Conservation (phyloP, 2,113 vertebrate species). For the Macrotus californicus region DNA sequence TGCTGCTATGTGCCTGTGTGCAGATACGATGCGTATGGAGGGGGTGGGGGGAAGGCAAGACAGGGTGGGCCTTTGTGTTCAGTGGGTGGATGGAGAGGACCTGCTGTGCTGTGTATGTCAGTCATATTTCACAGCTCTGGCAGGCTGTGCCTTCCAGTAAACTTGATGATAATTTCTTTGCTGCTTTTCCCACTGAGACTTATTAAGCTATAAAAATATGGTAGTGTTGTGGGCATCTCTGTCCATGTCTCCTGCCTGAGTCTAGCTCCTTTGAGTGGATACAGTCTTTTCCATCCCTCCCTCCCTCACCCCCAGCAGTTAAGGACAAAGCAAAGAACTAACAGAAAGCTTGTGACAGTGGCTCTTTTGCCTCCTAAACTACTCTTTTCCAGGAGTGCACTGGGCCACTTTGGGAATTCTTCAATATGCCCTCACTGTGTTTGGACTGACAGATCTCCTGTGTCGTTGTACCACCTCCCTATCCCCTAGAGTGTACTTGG, state of each 20-base stretch:
- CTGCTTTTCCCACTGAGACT: not conserved
- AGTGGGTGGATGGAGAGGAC: slow-evolving; percentile 9
- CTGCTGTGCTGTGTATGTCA: not conserved
- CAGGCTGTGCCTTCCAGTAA: slow-evolving; percentile 26
- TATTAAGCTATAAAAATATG: slow-evolving; percentile 1
- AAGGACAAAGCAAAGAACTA: not conserved
- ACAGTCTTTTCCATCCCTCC: not conserved
- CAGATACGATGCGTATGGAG: slow-evolving; percentile 27
- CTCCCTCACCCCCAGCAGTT: not conserved
- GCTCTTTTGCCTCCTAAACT: not conserved
- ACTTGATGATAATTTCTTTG: slow-evolving; percentile 12
- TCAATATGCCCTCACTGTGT: not conserved
- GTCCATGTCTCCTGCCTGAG: not conserved
- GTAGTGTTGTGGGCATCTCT: not conserved
- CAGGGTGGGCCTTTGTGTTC: slow-evolving; percentile 12
- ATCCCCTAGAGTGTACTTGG: not conserved
- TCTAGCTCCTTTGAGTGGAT: not conserved
- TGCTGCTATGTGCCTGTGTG: slow-evolving; percentile 27
- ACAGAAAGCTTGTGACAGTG: not conserved
- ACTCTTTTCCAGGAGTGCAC: not conserved
- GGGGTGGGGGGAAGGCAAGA: slow-evolving; percentile 7
- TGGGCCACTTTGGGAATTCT: not conserved
- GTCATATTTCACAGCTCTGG: slow-evolving; percentile 10
- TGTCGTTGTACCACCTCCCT: not conserved
- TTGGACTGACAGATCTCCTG: not conserved